phyloP scores from a whole-genome alignment of 2,888 invertebrate genomes.

The Drosophila leonis region DNA sequence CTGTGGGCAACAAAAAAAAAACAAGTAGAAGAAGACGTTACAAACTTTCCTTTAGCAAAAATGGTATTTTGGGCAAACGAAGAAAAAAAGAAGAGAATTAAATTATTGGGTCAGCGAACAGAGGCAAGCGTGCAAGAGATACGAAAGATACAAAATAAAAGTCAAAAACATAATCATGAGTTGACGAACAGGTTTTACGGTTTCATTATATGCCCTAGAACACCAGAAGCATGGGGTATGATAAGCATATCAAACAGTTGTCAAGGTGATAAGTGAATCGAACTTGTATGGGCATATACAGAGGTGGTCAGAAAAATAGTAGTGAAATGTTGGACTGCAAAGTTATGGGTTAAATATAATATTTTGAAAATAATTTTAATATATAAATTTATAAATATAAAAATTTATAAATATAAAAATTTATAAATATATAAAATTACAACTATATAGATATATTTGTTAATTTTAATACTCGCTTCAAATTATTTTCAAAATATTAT shows the following conservation, averaged over 20 bases:
- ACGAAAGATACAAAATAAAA: slow-evolving; percentile 63
- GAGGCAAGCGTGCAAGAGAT: slow-evolving; percentile 45
- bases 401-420: too few relatives aligned
- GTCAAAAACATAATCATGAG: slow-evolving; percentile 65
- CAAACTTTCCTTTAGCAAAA: slow-evolving; percentile 71
- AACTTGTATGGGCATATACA: neutral
- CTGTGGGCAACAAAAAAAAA: slow-evolving; percentile 82
- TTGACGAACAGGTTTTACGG: slow-evolving; percentile 79
- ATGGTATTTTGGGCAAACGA: slow-evolving; percentile 24
- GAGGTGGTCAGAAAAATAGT: too few relatives aligned
- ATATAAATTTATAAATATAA: too few relatives aligned
- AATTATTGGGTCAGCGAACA: slow-evolving; percentile 74
- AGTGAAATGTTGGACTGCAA: too few relatives aligned
- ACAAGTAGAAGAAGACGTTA: neutral
- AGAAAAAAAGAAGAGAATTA: slow-evolving; percentile 41
- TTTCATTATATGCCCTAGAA: slow-evolving; percentile 52
- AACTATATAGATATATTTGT: too few relatives aligned
- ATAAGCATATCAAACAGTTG: neutral
- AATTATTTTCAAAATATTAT: too few relatives aligned
- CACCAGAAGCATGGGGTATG: slow-evolving; percentile 26
- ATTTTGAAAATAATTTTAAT: too few relatives aligned
- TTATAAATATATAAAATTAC: too few relatives aligned
- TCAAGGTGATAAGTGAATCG: neutral
- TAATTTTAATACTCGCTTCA: too few relatives aligned
- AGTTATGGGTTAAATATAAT: too few relatives aligned